Base-by-base conservation (phyloP, 2,113 vertebrate species). In the Gymnorhina tibicen region DNA sequence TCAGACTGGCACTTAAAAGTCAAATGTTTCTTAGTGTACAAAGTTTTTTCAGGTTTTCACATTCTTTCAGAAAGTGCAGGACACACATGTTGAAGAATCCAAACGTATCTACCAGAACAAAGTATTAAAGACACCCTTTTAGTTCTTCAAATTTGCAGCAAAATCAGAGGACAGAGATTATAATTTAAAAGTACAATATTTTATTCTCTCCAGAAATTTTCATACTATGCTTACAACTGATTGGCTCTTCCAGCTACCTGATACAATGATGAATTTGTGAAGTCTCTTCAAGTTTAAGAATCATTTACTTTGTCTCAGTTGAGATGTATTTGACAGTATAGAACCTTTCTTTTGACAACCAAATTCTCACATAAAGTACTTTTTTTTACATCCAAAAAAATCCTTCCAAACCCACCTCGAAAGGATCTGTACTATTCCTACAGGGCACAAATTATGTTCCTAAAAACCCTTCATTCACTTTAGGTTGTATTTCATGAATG, bases 161-260 rank as follows among this genome's bases (percentile, higher is more conserved):
- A 59, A 53, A 58, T 84, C 50, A 96, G 56, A 77, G 46, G 33
- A 76, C 24, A 92, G 30, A 95, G 72, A 91, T 50, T 15, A 88
- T 44, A 90, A 39, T 59, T 68, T 39, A 77, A 74, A 35, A 90
- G 37, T 8, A 8, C 4, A 74, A 2, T 69, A 85, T 73, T 96
- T 97, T 94, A 94, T 91, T 86, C 16, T 78, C 42, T 72, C 22
- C 55, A 85, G 55, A 95, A 59, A 17, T 58, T 76, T 76, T 56
- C 3, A 6, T 42, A 53, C 22, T 47, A 60, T 47, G 52, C 50
- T 60, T 11, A 91, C 20, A 39, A 85, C 18, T 17, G 28, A 91
- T 6, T 1, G 3, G 12, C 12, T 82, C 72, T 63, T 87, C 14
- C 72, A 72, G 22, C 23, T 77, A 72, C 15, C 9, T 0, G 1